These are phyloP conservation scores for Zoanthus gigantus DNA, from an alignment of 92 coral and sea anemone species.

Conservation along the genomic window DNA sequence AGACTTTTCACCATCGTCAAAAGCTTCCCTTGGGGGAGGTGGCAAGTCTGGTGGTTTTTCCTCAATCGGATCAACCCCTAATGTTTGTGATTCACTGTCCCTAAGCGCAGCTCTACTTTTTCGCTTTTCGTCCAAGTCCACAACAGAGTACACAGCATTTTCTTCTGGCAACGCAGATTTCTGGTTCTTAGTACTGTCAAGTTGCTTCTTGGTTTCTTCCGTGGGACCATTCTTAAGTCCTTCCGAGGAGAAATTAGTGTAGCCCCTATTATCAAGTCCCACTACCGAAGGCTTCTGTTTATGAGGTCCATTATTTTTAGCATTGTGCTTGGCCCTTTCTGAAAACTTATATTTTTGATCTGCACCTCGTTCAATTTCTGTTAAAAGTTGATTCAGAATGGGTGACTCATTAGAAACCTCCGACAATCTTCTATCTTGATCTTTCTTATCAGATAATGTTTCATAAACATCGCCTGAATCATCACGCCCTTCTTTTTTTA, in stretches of 20 bases:
- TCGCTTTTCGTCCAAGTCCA: slow-evolving; percentile 61
- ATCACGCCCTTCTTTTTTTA: background rate
- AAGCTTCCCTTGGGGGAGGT: background rate
- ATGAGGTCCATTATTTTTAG: background rate
- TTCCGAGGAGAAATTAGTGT: background rate
- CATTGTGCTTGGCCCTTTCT: slow-evolving; percentile 1
- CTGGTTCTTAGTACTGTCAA: background rate
- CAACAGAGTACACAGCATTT: slow-evolving; percentile 62
- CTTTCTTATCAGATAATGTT: background rate
- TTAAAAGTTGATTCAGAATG: background rate
- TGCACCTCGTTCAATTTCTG: background rate
- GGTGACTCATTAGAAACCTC: background rate
- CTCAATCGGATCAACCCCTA: background rate
- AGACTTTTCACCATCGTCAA: background rate
- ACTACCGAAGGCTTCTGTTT: background rate
- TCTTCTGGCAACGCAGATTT: background rate
- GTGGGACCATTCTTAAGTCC: background rate
- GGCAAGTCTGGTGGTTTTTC: slow-evolving; percentile 8
- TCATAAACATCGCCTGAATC: background rate
- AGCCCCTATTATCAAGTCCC: slow-evolving; percentile 1
- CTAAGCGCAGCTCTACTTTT: slow-evolving; percentile 22
- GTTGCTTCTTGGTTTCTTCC: background rate
- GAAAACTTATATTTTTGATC: background rate
- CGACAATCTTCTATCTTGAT: background rate
- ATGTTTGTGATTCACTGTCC: background rate